These are phyloP conservation scores for Acestrorhynchus altus DNA, from an alignment of 2,797 vertebrate genomes.

Conservation along the genomic window DNA sequence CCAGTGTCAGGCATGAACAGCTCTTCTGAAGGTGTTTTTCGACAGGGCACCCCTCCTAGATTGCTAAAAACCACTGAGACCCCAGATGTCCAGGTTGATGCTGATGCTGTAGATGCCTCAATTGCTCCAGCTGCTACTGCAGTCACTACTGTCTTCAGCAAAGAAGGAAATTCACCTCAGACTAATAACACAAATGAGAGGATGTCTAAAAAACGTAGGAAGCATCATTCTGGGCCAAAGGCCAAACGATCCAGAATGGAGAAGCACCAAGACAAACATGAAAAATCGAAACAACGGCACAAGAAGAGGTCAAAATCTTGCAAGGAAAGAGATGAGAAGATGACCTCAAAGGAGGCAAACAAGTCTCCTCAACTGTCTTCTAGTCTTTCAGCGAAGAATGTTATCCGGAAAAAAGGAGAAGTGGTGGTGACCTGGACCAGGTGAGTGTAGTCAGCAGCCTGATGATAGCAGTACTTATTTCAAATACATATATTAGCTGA, in stretches of 20 bases:
- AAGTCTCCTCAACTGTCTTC: constrained; percentile 69
- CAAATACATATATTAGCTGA: too few relatives aligned
- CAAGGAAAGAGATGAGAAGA: constrained; percentile 59
- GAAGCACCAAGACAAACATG: constrained; percentile 37
- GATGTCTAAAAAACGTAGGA: constrained; percentile 81
- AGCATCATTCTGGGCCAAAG: constrained; percentile 64
- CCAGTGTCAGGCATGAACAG: constrained; percentile 3
- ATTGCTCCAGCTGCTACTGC: neutral
- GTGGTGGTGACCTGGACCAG: constrained; percentile 94
- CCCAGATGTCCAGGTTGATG: neutral
- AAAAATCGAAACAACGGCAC: constrained; percentile 43
- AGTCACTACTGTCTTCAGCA: constrained; percentile 10
- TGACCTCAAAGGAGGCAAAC: constrained; percentile 25
- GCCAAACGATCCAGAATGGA: constrained; percentile 65
- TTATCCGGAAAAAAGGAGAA: constrained; percentile 93
- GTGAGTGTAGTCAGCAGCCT: constrained; percentile 73
- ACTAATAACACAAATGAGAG: constrained; percentile 47
- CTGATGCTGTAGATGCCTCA: neutral
- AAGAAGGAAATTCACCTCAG: constrained; percentile 44
- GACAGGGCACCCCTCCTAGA: neutral
- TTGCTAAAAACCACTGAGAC: neutral
- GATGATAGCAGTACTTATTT: neutral
- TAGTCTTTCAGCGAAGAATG: constrained; percentile 91
- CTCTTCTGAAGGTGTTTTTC: neutral
- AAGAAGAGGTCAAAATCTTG: constrained; percentile 62